phyloP scores from a whole-genome alignment of 2,113 vertebrate genomes.

The Natator depressus region DNA sequence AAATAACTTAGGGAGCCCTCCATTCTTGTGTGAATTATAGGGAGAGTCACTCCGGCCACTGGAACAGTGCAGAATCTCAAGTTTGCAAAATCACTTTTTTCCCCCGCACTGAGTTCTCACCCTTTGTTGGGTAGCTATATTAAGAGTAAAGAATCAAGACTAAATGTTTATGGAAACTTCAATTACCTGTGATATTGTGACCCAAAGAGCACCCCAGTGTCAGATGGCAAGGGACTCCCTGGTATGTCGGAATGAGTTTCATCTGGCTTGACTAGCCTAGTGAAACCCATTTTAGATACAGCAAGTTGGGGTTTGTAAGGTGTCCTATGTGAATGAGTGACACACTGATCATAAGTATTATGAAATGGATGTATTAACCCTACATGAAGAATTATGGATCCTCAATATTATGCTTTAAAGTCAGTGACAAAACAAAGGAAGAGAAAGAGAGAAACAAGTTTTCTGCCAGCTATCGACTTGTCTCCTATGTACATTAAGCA shows the following conservation, averaged over 20 bases:
- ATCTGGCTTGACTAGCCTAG: background rate
- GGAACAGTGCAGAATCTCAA: accelerated
- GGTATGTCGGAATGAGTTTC: background rate
- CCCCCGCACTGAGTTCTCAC: background rate
- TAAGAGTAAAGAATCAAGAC: constrained; percentile 3
- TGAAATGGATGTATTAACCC: background rate
- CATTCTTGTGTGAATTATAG: background rate
- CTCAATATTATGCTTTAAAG: background rate
- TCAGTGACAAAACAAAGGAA: background rate
- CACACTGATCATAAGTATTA: background rate
- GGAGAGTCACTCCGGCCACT: background rate
- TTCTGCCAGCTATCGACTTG: background rate
- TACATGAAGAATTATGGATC: background rate
- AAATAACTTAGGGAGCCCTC: accelerated
- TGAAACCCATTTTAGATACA: no score
- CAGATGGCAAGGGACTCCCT: background rate
- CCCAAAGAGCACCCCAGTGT: background rate
- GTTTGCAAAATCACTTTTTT: accelerated
- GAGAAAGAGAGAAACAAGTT: background rate
- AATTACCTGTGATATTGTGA: background rate
- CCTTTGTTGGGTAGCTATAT: background rate
- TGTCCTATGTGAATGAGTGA: background rate
- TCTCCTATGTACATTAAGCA: background rate
- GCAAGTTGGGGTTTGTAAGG: background rate
- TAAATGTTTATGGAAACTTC: background rate